These are phyloP conservation scores for Parnassius orleans DNA, from an alignment of 2,888 invertebrate genomes.

Conservation along the genomic window DNA sequence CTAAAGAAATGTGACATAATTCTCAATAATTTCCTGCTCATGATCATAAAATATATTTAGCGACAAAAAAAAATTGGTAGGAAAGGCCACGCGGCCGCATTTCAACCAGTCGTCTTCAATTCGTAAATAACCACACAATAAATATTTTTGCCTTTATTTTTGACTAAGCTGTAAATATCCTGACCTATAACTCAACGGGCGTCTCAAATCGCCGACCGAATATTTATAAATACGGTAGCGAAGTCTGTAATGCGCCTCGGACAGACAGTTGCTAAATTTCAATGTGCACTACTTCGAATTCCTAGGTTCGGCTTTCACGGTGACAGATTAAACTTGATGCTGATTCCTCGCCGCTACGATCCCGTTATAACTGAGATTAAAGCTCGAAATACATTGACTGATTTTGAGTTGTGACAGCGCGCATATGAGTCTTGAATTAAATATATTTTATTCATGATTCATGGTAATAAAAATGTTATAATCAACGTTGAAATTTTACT, in stretches of 20 bases:
- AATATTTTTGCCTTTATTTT: slow-evolving; percentile 42
- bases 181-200: slow-evolving; percentile 59
- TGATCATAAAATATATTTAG: slow-evolving; percentile 10
- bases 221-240: slow-evolving; percentile 75
- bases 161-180: slow-evolving; percentile 57
- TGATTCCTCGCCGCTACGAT: slow-evolving; percentile 39
- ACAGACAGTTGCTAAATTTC: slow-evolving; percentile 80
- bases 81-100: slow-evolving; percentile 13
- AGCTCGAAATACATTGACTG: slow-evolving; percentile 28
- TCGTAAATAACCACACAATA: slow-evolving; percentile 21
- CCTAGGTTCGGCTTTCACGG: slow-evolving; percentile 60
- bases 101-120: slow-evolving; percentile 1
- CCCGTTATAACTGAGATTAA: slow-evolving; percentile 37
- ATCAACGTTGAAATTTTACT: neutral
- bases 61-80: slow-evolving; percentile 12
- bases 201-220: slow-evolving; percentile 62
- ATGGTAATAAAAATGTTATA: slow-evolving; percentile 7
- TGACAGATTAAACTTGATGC: slow-evolving; percentile 53
- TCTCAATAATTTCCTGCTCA: slow-evolving; percentile 7
- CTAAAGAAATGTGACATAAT: slow-evolving; percentile 11
- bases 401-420: slow-evolving; percentile 24
- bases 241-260: slow-evolving; percentile 64
- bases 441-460: slow-evolving; percentile 17
- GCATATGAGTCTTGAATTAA: slow-evolving; percentile 25
- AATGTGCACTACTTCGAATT: slow-evolving; percentile 72